Conservation (phyloP, 2,888 invertebrate species). For the Lycophotia porphyrea region DNA sequence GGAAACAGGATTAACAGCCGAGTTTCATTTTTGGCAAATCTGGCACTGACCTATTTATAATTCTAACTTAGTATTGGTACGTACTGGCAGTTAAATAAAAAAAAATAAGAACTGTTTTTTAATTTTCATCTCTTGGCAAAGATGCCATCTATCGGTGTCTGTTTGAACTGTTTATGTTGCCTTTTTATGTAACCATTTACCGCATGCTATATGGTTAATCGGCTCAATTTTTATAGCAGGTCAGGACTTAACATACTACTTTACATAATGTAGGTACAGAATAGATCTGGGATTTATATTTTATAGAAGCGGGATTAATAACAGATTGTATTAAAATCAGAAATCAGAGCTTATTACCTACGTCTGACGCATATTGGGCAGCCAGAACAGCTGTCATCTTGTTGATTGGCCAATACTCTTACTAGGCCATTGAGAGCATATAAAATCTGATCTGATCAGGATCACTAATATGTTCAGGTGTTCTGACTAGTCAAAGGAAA, state of each 20-base stretch:
- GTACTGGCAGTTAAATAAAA: background rate
- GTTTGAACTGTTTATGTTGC: background rate
- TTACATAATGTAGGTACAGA: background rate
- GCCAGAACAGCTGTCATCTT: background rate
- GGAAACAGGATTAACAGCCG: background rate
- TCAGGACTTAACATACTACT: background rate
- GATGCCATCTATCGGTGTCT: background rate
- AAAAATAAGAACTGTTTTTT: background rate
- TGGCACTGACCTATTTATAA: background rate
- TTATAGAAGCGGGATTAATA: background rate
- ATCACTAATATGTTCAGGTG: background rate
- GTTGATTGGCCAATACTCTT: background rate
- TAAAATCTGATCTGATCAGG: background rate
- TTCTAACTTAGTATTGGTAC: background rate
- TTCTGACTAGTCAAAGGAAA: background rate
- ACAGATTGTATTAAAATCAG: background rate
- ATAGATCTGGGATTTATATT: background rate
- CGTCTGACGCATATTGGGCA: background rate
- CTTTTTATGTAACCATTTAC: too few relatives aligned
- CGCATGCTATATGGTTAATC: background rate
- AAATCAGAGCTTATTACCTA: background rate
- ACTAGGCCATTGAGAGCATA: background rate
- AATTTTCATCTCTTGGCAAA: background rate
- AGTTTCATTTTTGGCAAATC: constrained; percentile 1
- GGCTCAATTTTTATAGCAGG: background rate